phyloP scores from a whole-genome alignment of 2,113 vertebrate species.

The Numenius arquata region DNA sequence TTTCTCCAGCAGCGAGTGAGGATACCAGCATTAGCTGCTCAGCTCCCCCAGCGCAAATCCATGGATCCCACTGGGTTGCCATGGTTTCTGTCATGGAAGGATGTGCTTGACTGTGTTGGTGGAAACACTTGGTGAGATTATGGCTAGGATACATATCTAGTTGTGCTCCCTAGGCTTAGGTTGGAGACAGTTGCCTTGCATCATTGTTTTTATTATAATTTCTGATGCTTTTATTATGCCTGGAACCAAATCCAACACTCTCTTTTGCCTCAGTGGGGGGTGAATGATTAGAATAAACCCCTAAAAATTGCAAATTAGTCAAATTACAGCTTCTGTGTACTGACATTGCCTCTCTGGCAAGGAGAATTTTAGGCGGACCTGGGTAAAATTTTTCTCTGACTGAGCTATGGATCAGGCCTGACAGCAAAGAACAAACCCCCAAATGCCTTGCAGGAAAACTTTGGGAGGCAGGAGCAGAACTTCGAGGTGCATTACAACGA shows the following conservation, averaged over 20 bases:
- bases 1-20: not conserved
- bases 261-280: not conserved
- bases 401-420: not conserved
- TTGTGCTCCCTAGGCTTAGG: not conserved
- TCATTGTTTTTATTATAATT: not conserved
- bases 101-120: not conserved
- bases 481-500: conserved; percentile 90
- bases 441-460: conserved; percentile 87
- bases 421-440: not conserved
- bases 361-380: not conserved
- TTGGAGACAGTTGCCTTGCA: not conserved
- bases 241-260: not conserved
- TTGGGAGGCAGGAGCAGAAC: conserved; percentile 90
- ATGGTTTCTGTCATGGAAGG: conserved; percentile 12
- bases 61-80: conserved; percentile 4
- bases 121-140: not conserved
- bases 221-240: not conserved
- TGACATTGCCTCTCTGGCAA: not conserved
- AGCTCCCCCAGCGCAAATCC: not conserved
- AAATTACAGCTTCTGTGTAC: not conserved
- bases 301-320: not conserved
- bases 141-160: not conserved
- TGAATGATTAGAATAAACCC: not conserved
- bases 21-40: not conserved
- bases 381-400: not conserved